Evolutionary conservation across 2,888 invertebrate genomes (phyloP).

Genomic region (Trichopria drosophilae): DNA sequence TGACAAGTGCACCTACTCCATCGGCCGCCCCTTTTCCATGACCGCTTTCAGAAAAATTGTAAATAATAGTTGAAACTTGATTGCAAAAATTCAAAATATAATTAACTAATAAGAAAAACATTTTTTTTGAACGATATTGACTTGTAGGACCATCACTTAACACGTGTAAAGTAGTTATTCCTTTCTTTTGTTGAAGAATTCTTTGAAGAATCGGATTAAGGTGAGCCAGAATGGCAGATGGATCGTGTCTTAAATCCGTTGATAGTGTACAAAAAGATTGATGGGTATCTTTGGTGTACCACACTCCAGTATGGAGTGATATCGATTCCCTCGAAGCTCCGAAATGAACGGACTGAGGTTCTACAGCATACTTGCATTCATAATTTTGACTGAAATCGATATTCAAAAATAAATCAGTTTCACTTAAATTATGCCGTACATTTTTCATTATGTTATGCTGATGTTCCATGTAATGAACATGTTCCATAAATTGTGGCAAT

Average conservation of each 20-base stretch:
- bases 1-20: conserved; percentile 2
- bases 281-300: conserved; percentile 5
- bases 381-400: conserved; percentile 16
- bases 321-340: conserved; percentile 14
- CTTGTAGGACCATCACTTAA: conserved; percentile 4
- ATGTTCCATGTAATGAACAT: conserved; percentile 5
- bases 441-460: neutral
- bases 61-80: no score
- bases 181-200: neutral
- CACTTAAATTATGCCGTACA: neutral
- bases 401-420: conserved; percentile 8
- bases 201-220: conserved; percentile 10
- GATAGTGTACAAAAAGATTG: conserved; percentile 20
- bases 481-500: conserved; percentile 4
- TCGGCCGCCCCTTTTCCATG: no score
- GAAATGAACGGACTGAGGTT: conserved; percentile 14
- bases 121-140: conserved; percentile 10
- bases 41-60: no score
- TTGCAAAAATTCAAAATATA: no score
- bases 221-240: conserved; percentile 16
- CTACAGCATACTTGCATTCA: conserved; percentile 13
- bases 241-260: conserved; percentile 17
- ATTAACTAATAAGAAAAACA: conserved; percentile 4
- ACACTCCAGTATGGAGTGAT: conserved; percentile 19
- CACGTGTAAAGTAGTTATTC: conserved; percentile 11